Evolutionary conservation across 2,888 invertebrate species (phyloP).

Genomic region (Seira musarum): DNA sequence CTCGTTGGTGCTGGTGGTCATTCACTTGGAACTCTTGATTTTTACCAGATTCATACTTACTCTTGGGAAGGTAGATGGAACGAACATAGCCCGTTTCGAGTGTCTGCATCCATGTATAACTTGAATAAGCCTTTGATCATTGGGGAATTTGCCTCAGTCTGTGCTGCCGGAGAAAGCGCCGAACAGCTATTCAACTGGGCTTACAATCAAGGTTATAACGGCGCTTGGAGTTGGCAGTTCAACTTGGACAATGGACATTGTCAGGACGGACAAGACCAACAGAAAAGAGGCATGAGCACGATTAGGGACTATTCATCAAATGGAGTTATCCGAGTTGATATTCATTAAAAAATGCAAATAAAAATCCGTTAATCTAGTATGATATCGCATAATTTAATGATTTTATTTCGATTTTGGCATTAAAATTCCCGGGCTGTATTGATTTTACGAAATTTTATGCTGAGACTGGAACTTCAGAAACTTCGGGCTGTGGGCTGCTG

Average conservation of each 20-base stretch:
- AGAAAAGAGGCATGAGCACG: constrained; percentile 63
- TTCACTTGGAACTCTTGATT: constrained; percentile 67
- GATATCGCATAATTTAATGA: neutral
- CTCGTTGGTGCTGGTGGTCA: constrained; percentile 63
- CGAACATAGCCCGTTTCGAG: constrained; percentile 68
- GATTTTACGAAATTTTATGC: no score
- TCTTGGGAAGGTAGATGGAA: constrained; percentile 69
- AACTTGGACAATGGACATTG: constrained; percentile 67
- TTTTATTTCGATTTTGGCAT: neutral
- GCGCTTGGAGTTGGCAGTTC: constrained; percentile 69
- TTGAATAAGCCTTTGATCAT: constrained; percentile 70
- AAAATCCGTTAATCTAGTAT: neutral
- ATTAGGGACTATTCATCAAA: constrained; percentile 48
- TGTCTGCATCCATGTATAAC: constrained; percentile 24
- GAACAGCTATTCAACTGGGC: constrained; percentile 63
- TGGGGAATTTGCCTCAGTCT: constrained; percentile 69
- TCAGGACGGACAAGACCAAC: constrained; percentile 62
- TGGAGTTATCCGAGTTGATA: constrained; percentile 47
- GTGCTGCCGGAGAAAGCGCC: constrained; percentile 62
- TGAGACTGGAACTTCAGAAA: neutral
- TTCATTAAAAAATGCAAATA: constrained; percentile 30
- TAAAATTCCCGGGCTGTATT: neutral
- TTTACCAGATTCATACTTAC: constrained; percentile 70
- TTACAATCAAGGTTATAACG: constrained; percentile 66
- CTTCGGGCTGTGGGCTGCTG: neutral